phyloP scores from a whole-genome alignment of 2,888 invertebrate species.

The Myopa testacea region DNA sequence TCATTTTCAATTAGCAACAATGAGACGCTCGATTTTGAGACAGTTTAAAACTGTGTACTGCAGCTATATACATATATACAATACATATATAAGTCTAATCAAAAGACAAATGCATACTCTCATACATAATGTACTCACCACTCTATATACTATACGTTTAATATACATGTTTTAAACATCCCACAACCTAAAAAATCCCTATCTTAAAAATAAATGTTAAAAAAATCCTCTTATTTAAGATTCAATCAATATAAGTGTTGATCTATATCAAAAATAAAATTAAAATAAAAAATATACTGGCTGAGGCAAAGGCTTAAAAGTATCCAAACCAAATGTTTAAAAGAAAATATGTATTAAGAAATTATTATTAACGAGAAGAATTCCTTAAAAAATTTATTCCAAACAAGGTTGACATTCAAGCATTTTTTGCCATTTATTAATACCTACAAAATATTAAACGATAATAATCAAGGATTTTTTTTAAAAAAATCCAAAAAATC shows the following conservation, averaged over 20 bases:
- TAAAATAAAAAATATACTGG: constrained; percentile 53
- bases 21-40: constrained; percentile 7
- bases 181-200: background rate
- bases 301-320: constrained; percentile 59
- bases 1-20: constrained; percentile 32
- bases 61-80: background rate
- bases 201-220: background rate
- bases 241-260: constrained; percentile 20
- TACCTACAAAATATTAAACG: constrained; percentile 27
- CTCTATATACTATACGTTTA: background rate
- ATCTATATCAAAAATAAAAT: constrained; percentile 27
- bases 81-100: background rate
- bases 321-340: constrained; percentile 32
- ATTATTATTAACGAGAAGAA: background rate
- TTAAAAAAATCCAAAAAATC: background rate
- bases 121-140: constrained; percentile 8
- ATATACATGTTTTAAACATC: constrained; percentile 21
- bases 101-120: background rate
- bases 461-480: constrained; percentile 25
- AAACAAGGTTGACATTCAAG: constrained; percentile 15
- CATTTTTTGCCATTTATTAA: constrained; percentile 32
- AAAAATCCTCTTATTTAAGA: constrained; percentile 28
- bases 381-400: too few relatives aligned
- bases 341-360: background rate
- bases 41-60: constrained; percentile 13